These are phyloP conservation scores for Melierax canorus DNA, from an alignment of 2,113 vertebrate species.

Conservation along the genomic window DNA sequence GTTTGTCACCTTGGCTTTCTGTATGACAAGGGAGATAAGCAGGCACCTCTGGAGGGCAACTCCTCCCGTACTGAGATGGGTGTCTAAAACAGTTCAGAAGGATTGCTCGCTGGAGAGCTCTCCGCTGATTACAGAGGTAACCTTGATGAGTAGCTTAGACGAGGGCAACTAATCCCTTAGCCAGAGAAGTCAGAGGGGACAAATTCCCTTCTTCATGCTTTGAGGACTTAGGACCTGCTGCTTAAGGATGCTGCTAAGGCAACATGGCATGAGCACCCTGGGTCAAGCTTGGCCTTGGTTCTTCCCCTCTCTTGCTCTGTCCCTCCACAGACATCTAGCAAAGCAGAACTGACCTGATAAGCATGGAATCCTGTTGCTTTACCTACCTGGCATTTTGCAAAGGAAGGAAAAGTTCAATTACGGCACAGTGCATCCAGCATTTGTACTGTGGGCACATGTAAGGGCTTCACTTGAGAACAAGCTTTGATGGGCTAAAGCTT, in stretches of 20 bases:
- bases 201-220: neutral
- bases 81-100: neutral
- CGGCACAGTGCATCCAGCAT: neutral
- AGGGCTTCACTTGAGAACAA: neutral
- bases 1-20: neutral
- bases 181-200: neutral
- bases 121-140: neutral
- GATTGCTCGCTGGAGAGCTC: neutral
- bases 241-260: neutral
- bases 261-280: rapidly evolving
- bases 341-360: neutral
- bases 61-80: neutral
- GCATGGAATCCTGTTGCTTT: neutral
- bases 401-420: neutral
- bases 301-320: neutral
- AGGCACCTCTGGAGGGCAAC: neutral
- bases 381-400: neutral
- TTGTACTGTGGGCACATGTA: neutral
- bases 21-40: neutral
- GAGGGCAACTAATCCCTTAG: neutral
- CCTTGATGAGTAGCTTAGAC: neutral
- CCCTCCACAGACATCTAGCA: neutral
- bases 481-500: neutral
- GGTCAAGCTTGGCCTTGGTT: neutral
- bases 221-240: neutral